Evolutionary conservation across 2,888 invertebrate species (phyloP).

Genomic region (Drosophila testacea): DNA sequence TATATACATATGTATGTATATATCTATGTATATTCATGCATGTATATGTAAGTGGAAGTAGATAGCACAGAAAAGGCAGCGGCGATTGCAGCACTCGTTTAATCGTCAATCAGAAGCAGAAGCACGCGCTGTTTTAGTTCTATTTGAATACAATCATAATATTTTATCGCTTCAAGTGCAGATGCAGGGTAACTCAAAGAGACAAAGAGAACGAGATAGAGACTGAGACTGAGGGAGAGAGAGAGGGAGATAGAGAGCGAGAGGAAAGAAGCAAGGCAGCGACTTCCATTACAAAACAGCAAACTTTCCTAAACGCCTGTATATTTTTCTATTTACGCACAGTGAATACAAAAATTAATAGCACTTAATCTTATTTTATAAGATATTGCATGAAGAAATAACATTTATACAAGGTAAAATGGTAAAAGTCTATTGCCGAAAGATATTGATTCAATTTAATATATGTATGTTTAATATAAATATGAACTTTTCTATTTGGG

Average conservation of each 20-base stretch:
- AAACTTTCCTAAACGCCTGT: background rate
- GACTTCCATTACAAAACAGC: background rate
- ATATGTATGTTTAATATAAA: too few species aligned
- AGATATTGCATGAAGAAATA: too few species aligned
- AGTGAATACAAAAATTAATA: too few species aligned
- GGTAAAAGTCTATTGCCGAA: too few species aligned
- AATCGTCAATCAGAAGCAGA: constrained; percentile 34
- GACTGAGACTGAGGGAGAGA: background rate
- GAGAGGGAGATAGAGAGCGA: background rate
- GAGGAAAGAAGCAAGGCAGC: background rate
- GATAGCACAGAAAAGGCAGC: constrained; percentile 13
- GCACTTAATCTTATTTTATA: too few species aligned
- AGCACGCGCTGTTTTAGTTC: constrained; percentile 38
- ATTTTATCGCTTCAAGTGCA: constrained; percentile 37
- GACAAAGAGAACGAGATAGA: background rate
- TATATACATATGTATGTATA: background rate
- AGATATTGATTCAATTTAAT: too few species aligned
- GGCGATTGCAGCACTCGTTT: constrained; percentile 28
- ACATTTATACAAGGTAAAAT: too few species aligned
- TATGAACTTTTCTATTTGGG: too few species aligned
- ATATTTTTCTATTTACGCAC: too few species aligned
- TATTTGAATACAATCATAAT: constrained; percentile 45
- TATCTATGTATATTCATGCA: background rate
- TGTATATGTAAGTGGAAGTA: constrained; percentile 30
- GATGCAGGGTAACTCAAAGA: constrained; percentile 12